phyloP scores from a whole-genome alignment of 2,888 invertebrate species.

The Oxystoma pomonae region DNA sequence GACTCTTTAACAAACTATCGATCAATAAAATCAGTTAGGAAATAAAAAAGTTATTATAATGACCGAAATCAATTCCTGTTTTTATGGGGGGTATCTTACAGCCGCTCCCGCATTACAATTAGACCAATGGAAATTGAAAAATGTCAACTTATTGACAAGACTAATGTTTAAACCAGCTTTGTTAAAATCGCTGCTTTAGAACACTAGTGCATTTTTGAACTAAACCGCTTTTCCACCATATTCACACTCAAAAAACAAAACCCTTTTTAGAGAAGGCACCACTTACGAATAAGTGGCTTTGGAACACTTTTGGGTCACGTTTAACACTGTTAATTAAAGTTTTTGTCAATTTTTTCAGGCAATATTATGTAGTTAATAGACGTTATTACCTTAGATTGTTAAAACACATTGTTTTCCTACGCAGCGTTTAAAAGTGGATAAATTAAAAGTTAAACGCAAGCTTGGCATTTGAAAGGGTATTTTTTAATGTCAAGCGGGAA shows the following conservation, averaged over 20 bases:
- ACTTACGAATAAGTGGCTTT: conserved; percentile 2
- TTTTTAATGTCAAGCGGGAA: no score
- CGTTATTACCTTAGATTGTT: neutral
- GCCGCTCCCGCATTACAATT: no score
- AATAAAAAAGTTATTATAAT: no score
- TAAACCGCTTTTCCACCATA: neutral
- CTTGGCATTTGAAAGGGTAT: no score
- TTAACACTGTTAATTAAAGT: neutral
- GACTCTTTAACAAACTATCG: no score
- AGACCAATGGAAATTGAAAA: no score
- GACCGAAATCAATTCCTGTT: no score
- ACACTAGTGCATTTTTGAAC: conserved; percentile 14
- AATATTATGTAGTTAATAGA: neutral
- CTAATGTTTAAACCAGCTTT: conserved; percentile 17
- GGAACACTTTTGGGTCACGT: neutral
- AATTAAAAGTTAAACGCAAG: no score
- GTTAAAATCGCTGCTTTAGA: conserved; percentile 24
- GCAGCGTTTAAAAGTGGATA: no score
- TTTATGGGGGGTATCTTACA: no score
- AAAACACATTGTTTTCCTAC: no score
- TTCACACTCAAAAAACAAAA: neutral
- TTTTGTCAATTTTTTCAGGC: neutral
- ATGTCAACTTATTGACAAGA: neutral
- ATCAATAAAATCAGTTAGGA: no score
- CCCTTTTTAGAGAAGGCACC: neutral